Base-by-base conservation (phyloP, 2,113 vertebrate genomes). In the Phasianus colchicus region DNA sequence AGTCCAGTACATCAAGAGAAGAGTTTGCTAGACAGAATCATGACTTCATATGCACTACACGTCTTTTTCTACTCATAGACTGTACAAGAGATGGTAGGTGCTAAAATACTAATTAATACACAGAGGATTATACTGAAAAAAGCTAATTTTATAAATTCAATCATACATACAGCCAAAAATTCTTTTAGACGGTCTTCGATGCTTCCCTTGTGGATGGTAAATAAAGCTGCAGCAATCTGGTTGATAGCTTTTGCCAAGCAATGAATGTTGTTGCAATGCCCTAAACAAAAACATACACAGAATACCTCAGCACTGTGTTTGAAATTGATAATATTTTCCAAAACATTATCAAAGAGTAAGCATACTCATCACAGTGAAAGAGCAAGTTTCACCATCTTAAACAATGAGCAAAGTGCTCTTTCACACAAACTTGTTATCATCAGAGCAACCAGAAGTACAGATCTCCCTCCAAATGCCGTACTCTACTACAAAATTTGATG, bases 191-290 rank as follows among this genome's bases (percentile, higher is more conserved):
- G 99, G 82, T 99, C 99, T 97, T 99, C 99, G 90, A 99, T 99
- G 98, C 99, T 99, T 93, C 99, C 99, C 98, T 99, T 99, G 97
- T 99, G 99, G 97, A 99, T 99, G 95, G 99, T 99, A 96, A 99
- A 99, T 72, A 99, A 98, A 86, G 99, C 99, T 40, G 99, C 99
- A 77, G 99, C 99, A 32, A 99, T 99, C 98, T 99, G 99, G 97
- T 99, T 99, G 97, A 99, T 99, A 67, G 99, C 99, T 97, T 99
- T 99, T 75, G 99, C 99, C 98, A 99, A 97, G 96, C 99, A 99
- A 91, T 99, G 99, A 94, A 99, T 99, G 97, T 99, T 99, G 98
- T 99, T 99, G 97, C 99, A 99, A 95, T 99, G 99, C 30, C 99
- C 99, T 99, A 95, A 92, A 93, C 25, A 93, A 96, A 97, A 96